These are phyloP conservation scores for Himalopsyche kuldschensis DNA, from an alignment of 2,888 invertebrate genomes.

Conservation along the genomic window DNA sequence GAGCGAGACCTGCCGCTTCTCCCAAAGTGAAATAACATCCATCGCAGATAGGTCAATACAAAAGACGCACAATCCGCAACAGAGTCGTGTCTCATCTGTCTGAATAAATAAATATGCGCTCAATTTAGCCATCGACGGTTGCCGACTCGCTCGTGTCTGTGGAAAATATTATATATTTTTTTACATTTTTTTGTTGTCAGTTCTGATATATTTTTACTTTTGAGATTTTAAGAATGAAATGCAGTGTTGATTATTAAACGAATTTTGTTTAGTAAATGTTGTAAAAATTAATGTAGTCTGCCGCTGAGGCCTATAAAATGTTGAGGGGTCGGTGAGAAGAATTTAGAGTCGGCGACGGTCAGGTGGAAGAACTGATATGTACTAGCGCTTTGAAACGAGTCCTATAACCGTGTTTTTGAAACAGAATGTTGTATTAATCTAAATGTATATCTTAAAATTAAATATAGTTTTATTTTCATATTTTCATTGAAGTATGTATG, in stretches of 20 bases:
- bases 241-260: neutral
- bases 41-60: neutral
- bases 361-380: neutral
- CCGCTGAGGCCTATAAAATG: neutral
- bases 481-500: slow-evolving; percentile 5
- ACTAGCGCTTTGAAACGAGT: neutral
- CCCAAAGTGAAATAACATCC: slow-evolving; percentile 61
- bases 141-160: neutral
- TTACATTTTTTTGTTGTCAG: neutral
- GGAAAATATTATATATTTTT: neutral
- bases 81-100: neutral
- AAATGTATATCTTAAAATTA: slow-evolving; percentile 14
- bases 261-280: neutral
- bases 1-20: slow-evolving; percentile 60
- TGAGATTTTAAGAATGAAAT: neutral
- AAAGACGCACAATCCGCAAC: neutral
- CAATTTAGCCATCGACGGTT: neutral
- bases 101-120: neutral
- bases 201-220: neutral
- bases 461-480: slow-evolving; percentile 30
- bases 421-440: neutral
- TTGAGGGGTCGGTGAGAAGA: neutral
- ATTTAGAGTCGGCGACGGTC: neutral
- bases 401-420: neutral
- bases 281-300: neutral